These are phyloP conservation scores for Drosophila sucinea DNA, from an alignment of 1,140 invertebrate species.

Conservation along the genomic window DNA sequence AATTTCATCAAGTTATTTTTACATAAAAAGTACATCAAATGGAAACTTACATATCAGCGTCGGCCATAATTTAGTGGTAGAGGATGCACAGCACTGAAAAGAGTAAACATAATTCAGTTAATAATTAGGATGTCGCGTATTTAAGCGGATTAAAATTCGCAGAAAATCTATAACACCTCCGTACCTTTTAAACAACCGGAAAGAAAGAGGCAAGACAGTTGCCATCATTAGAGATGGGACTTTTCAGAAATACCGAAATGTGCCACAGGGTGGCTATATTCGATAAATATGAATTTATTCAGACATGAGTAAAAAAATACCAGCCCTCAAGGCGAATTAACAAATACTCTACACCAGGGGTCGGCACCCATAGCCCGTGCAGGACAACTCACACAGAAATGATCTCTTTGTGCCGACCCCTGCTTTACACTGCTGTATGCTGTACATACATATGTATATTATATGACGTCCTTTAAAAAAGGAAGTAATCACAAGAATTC, in stretches of 20 bases:
- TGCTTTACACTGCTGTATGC: no score
- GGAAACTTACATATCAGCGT: conserved; percentile 86
- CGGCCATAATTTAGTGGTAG: conserved; percentile 85
- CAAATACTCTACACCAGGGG: no score
- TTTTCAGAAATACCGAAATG: background rate
- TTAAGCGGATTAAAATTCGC: conserved; percentile 43
- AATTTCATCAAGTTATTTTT: conserved; percentile 60
- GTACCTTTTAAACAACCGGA: conserved; percentile 83
- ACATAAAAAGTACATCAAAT: conserved; percentile 24
- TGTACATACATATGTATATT: no score
- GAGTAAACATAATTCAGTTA: conserved; percentile 35
- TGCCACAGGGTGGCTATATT: background rate
- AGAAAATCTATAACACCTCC: conserved; percentile 48
- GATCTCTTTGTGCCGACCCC: no score
- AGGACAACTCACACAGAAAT: no score
- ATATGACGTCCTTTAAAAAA: no score
- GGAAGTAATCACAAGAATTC: no score
- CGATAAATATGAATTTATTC: background rate
- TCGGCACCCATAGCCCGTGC: no score
- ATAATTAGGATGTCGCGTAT: conserved; percentile 55
- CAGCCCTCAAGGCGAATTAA: no score
- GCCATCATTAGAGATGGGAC: background rate
- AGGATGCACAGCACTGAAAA: conserved; percentile 71
- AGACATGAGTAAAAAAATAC: no score
- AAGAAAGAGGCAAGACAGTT: conserved; percentile 66